phyloP scores from a whole-genome alignment of 2,113 vertebrate genomes.

The Ptilonorhynchus violaceus region DNA sequence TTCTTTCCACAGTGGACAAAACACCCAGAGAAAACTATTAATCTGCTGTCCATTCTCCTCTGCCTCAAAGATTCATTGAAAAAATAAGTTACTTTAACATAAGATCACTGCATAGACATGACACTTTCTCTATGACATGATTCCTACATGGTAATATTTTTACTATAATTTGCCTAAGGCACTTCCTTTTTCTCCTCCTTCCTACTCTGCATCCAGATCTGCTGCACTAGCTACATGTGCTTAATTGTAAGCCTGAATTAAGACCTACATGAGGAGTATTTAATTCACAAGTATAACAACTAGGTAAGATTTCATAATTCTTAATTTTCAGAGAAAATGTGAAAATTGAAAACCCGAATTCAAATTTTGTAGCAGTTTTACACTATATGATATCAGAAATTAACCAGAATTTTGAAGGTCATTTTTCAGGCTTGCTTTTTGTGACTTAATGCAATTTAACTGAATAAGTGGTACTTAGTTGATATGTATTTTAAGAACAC shows the following conservation, averaged over 20 bases:
- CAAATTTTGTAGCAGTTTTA: neutral
- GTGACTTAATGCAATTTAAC: neutral
- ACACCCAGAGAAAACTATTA: neutral
- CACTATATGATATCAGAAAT: accelerated
- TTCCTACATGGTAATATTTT: neutral
- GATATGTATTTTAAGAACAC: neutral
- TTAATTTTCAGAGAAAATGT: neutral
- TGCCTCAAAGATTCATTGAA: neutral
- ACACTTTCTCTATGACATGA: neutral
- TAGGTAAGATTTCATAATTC: neutral
- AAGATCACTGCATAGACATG: neutral
- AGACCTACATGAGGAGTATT: neutral
- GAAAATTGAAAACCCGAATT: neutral
- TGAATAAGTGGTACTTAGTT: neutral
- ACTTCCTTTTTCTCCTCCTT: neutral
- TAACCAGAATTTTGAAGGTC: neutral
- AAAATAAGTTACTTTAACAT: neutral
- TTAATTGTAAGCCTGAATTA: neutral
- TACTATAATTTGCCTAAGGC: neutral
- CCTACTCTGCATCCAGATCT: neutral
- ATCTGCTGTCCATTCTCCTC: neutral
- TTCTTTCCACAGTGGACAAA: neutral
- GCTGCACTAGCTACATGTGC: neutral
- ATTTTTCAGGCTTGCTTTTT: neutral
- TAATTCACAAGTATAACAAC: neutral